Evolutionary conservation across 2,797 vertebrate species (phyloP).

Genomic region (Sternotherus odoratus): DNA sequence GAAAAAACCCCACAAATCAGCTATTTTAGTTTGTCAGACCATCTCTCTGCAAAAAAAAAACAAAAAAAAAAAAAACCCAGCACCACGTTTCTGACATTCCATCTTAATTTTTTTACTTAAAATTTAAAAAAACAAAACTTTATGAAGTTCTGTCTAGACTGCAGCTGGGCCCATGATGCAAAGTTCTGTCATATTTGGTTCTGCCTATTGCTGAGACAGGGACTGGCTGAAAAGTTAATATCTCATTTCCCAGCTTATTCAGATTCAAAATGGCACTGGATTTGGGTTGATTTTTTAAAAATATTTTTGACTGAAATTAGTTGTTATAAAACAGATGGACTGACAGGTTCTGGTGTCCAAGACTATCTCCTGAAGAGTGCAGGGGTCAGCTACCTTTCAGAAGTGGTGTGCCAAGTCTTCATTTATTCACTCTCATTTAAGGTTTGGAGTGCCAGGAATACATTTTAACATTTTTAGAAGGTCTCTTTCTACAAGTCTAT

Average conservation of each 20-base stretch:
- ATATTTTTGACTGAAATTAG: neutral
- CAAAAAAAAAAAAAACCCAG: too few species aligned
- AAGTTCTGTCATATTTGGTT: neutral
- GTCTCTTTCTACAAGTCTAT: too few species aligned
- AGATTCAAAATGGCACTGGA: accelerated
- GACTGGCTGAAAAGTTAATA: neutral
- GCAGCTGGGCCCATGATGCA: neutral
- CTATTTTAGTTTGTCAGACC: constrained; percentile 41
- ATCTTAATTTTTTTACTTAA: neutral
- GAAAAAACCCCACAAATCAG: constrained; percentile 44
- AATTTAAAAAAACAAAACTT: neutral
- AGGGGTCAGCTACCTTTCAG: too few species aligned
- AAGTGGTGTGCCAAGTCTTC: too few species aligned
- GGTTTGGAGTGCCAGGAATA: too few species aligned
- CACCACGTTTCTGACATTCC: neutral
- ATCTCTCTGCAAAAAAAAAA: constrained; percentile 22
- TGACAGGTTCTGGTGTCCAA: too few species aligned
- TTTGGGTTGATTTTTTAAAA: neutral
- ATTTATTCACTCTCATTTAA: too few species aligned
- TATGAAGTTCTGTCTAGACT: neutral
- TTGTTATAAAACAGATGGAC: neutral
- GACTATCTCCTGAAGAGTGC: neutral
- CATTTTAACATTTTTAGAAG: too few species aligned
- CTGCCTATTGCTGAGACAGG: neutral
- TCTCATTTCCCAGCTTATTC: neutral